Conservation (phyloP, 2,888 invertebrate species). For the Neocrepidodera transversa region DNA sequence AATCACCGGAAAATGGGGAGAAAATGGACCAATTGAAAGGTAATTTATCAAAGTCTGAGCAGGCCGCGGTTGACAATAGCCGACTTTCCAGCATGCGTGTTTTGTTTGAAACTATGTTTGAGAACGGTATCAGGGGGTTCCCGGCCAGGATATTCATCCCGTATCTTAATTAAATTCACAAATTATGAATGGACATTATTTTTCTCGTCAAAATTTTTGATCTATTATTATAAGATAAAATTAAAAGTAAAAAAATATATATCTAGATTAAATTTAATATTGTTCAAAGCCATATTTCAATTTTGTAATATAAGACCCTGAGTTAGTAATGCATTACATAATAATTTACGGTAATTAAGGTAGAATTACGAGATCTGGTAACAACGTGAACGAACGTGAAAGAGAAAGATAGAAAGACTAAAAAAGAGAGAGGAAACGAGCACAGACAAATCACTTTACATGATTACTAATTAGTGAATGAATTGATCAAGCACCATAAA, state of each 20-base stretch:
- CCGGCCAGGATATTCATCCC: constrained; percentile 46
- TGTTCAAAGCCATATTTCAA: neutral
- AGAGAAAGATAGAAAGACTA: constrained; percentile 1
- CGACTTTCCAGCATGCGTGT: constrained; percentile 53
- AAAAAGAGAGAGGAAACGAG: constrained; percentile 11
- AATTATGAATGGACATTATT: too few species aligned
- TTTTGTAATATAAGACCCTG: neutral
- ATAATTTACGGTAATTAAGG: constrained; percentile 7
- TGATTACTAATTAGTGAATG: constrained; percentile 31
- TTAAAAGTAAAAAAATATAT: too few species aligned
- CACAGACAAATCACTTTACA: constrained; percentile 32
- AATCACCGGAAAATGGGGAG: constrained; percentile 45
- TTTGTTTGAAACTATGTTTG: constrained; percentile 56
- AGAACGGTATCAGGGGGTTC: constrained; percentile 51
- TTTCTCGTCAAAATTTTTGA: too few species aligned
- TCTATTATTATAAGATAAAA: too few species aligned
- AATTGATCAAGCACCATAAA: constrained; percentile 30
- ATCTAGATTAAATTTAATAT: too few species aligned
- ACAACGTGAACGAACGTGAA: constrained; percentile 1
- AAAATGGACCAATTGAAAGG: constrained; percentile 56
- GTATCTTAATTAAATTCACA: too few species aligned
- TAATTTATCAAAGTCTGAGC: constrained; percentile 60
- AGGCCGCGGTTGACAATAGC: constrained; percentile 56
- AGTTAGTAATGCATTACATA: constrained; percentile 7
- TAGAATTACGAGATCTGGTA: constrained; percentile 2